Percentiles rank a stretch among this genome's conserved stretches.
Conservation (phyloP, 2,113 vertebrate species). For the Reinhardtius hippoglossoides region DNA sequence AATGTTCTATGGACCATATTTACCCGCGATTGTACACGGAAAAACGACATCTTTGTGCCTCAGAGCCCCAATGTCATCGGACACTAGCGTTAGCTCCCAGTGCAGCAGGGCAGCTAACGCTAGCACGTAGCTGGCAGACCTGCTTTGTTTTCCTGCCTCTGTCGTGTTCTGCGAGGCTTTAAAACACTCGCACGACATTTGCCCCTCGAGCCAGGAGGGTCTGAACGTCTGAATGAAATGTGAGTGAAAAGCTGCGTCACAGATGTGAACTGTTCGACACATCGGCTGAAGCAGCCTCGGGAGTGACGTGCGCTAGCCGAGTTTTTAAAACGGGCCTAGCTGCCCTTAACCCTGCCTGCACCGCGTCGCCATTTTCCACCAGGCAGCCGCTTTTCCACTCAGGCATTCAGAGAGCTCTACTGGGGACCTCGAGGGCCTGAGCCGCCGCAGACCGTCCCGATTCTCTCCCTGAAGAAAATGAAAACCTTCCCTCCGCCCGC, state of each 20-base stretch:
- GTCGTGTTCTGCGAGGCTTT: not conserved
- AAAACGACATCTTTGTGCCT: not conserved
- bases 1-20: accelerated
- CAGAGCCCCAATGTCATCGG: not conserved
- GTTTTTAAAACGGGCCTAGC: conserved; percentile 69
- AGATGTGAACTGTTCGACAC: not conserved
- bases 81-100: not conserved
- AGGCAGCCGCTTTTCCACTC: conserved; percentile 77
- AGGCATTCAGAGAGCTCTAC: conserved; percentile 84
- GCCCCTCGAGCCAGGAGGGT: not conserved
- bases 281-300: not conserved
- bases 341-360: conserved; percentile 85
- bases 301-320: conserved; percentile 1
- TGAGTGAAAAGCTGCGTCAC: not conserved
- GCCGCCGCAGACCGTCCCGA: conserved; percentile 77
- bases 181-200: not conserved
- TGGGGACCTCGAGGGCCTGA: conserved; percentile 86
- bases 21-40: accelerated
- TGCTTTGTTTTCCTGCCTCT: not conserved
- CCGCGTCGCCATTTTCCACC: conserved; percentile 79
- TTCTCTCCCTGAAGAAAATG: conserved; percentile 80
- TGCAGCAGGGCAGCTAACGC: not conserved
- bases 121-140: conserved; percentile 11
- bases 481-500: conserved; percentile 32
- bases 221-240: not conserved